phyloP scores from a whole-genome alignment of 2,888 invertebrate genomes.

The Cheilosia grossa region DNA sequence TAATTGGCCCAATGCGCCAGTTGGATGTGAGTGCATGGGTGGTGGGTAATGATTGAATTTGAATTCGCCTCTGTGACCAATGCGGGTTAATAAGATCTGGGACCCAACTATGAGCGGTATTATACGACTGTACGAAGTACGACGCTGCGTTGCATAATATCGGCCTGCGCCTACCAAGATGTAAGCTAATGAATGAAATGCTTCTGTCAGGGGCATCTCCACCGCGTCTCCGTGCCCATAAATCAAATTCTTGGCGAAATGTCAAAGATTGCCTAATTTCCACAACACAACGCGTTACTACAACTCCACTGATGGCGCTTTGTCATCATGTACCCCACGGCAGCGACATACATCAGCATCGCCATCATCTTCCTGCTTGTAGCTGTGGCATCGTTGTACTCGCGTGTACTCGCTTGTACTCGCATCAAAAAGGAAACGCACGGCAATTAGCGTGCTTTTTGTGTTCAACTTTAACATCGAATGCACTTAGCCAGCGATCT shows the following conservation, averaged over 20 bases:
- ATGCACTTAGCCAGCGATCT: constrained; percentile 40
- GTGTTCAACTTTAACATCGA: constrained; percentile 27
- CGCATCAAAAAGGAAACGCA: constrained; percentile 46
- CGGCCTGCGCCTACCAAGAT: too few species aligned
- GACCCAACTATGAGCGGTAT: neutral
- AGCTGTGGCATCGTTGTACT: too few species aligned
- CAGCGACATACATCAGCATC: constrained; percentile 21
- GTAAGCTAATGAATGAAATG: too few species aligned
- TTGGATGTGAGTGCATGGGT: constrained; percentile 6
- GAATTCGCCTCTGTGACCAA: constrained; percentile 9
- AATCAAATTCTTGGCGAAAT: constrained; percentile 40
- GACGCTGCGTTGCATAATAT: too few species aligned
- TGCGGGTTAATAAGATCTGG: neutral
- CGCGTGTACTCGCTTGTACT: neutral
- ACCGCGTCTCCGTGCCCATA: constrained; percentile 11
- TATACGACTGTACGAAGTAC: too few species aligned
- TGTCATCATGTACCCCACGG: constrained; percentile 2
- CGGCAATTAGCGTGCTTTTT: constrained; percentile 48
- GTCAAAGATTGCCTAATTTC: constrained; percentile 49
- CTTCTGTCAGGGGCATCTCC: neutral
- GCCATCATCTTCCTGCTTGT: constrained; percentile 16
- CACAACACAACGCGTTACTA: constrained; percentile 21
- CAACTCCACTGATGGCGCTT: constrained; percentile 21
- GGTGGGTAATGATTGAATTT: neutral
- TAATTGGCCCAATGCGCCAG: constrained; percentile 53